Conservation (phyloP, 2,797 vertebrate genomes). For the Sparidentex hasta region DNA sequence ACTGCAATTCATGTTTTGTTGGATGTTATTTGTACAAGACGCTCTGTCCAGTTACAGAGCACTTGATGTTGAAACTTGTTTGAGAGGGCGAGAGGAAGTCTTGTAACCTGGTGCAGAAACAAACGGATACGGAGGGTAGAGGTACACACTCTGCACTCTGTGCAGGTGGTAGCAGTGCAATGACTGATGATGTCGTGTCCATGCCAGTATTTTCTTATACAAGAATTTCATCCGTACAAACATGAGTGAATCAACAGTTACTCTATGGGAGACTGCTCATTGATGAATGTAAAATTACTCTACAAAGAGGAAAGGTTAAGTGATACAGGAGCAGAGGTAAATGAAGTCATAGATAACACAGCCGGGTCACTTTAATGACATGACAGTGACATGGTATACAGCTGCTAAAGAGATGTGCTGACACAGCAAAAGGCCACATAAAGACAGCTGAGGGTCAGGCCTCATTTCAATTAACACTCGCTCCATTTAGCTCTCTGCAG, state of each 20-base stretch:
- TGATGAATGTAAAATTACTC: background rate
- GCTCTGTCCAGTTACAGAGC: too few relatives aligned
- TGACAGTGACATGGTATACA: background rate
- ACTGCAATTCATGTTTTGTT: too few relatives aligned
- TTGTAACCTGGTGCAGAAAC: too few relatives aligned
- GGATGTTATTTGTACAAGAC: too few relatives aligned
- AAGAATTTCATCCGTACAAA: background rate
- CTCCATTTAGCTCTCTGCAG: constrained; percentile 48
- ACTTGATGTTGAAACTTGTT: too few relatives aligned
- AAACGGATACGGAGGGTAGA: too few relatives aligned
- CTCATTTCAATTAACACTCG: constrained; percentile 5
- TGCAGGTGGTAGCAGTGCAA: too few relatives aligned
- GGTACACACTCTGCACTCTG: too few relatives aligned
- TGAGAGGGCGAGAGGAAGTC: too few relatives aligned
- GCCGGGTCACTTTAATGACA: constrained; percentile 5
- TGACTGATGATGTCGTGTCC: too few relatives aligned
- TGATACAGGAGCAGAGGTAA: background rate
- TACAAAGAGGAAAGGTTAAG: background rate
- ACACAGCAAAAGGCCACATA: background rate
- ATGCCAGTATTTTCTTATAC: background rate
- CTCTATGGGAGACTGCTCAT: background rate
- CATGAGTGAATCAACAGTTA: background rate
- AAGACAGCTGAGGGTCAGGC: constrained; percentile 3
- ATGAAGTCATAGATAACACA: background rate
- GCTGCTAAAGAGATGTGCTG: background rate